Conservation (phyloP, 2,797 vertebrate species). For the Xyrichtys novacula region DNA sequence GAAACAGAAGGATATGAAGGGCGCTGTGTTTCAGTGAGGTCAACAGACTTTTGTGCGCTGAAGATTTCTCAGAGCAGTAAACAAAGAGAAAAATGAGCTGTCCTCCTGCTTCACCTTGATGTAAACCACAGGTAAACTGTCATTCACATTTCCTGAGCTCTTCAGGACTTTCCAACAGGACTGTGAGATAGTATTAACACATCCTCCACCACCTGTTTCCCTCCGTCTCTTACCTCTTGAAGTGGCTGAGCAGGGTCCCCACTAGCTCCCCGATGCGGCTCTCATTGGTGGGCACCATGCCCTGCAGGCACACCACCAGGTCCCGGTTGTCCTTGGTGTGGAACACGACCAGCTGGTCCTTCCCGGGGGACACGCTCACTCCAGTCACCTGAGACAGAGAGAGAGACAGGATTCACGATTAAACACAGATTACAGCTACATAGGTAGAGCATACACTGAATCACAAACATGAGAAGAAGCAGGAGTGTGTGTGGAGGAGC, state of each 20-base stretch:
- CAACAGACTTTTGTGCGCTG: not conserved
- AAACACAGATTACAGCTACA: slow-evolving; percentile 29
- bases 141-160: not conserved
- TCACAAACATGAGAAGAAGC: slow-evolving; percentile 15
- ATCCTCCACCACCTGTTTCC: not conserved
- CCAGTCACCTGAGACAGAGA: slow-evolving; percentile 88
- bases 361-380: slow-evolving; percentile 95
- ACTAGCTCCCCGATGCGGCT: slow-evolving; percentile 96
- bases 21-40: not conserved
- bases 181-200: not conserved
- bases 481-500: not conserved
- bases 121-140: not conserved
- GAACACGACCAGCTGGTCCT: slow-evolving; percentile 97
- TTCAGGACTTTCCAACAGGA: not conserved
- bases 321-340: slow-evolving; percentile 97
- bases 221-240: slow-evolving; percentile 89
- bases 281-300: slow-evolving; percentile 88
- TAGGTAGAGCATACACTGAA: not conserved
- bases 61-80: slow-evolving; percentile 2
- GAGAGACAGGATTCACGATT: slow-evolving; percentile 24
- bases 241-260: slow-evolving; percentile 93
- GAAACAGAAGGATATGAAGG: not conserved
- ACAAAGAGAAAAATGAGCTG: not conserved
- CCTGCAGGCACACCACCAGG: slow-evolving; percentile 95
- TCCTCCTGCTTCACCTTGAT: not conserved